These are phyloP conservation scores for Ceratina calcarata DNA, from an alignment of 1,140 invertebrate genomes.

Conservation along the genomic window DNA sequence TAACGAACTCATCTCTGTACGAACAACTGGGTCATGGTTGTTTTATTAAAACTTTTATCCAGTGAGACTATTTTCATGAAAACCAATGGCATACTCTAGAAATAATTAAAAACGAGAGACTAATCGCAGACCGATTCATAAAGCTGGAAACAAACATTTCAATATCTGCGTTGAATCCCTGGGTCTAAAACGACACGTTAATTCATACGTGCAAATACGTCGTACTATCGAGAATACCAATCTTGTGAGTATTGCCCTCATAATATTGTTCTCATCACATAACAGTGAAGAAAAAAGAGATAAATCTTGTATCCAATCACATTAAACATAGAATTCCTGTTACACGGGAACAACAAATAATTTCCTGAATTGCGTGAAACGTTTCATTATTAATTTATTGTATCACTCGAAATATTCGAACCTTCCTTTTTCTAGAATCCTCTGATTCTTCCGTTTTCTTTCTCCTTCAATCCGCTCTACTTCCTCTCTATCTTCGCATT, in stretches of 20 bases:
- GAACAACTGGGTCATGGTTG: conserved; percentile 9
- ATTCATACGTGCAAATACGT: neutral
- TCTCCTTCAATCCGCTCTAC: no score
- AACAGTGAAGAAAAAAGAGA: no score
- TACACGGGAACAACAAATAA: neutral
- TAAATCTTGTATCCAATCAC: no score
- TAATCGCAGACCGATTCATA: no score
- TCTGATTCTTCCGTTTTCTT: neutral
- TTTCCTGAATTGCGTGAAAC: neutral
- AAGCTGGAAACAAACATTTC: neutral
- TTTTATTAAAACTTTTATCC: neutral
- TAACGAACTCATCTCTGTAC: neutral
- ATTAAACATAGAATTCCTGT: neutral
- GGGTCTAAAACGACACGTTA: neutral
- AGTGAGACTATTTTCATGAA: neutral
- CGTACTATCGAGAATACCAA: neutral
- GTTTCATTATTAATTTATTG: neutral
- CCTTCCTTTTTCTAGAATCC: neutral
- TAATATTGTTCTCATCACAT: no score
- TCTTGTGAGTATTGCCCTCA: no score
- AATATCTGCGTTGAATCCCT: neutral
- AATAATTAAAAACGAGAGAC: no score
- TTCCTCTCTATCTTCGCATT: neutral
- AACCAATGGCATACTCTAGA: neutral
- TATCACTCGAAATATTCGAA: no score